A percentile compares a stretch with the other conserved stretches of the same genome.
These are phyloP conservation scores for Drosophila setifemur DNA, from an alignment of 1,140 invertebrate species.

Conservation along the genomic window DNA sequence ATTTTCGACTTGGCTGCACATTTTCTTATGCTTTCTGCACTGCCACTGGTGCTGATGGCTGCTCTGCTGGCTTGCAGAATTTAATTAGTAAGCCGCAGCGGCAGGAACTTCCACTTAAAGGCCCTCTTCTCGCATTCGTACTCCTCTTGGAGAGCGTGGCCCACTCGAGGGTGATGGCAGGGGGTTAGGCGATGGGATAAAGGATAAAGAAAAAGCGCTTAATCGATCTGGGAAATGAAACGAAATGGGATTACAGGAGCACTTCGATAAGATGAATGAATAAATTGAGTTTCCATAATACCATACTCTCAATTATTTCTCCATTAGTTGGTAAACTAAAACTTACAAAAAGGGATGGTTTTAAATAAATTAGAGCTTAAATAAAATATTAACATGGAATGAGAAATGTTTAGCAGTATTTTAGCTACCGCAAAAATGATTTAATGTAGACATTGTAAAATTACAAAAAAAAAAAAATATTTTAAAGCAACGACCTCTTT, in stretches of 20 bases:
- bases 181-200: no score
- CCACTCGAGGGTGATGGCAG: slow-evolving; percentile 31
- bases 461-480: no score
- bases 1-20: slow-evolving; percentile 50
- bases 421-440: no score
- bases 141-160: slow-evolving; percentile 22
- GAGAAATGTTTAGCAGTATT: no score
- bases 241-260: slow-evolving; percentile 25
- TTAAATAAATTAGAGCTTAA: no score
- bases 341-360: no score
- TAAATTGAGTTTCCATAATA: no score
- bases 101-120: slow-evolving; percentile 21
- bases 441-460: no score
- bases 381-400: no score
- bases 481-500: no score
- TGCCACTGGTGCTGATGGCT: background rate
- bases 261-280: no score
- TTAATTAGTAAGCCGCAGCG: slow-evolving; percentile 56
- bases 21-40: slow-evolving; percentile 20
- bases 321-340: no score
- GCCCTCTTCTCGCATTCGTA: background rate
- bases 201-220: slow-evolving; percentile 52
- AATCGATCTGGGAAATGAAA: slow-evolving; percentile 58
- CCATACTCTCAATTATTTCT: background rate
- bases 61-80: slow-evolving; percentile 33